Percentiles rank a stretch among this genome's conserved stretches.
Conservation (phyloP, 2,797 vertebrate genomes). For the Zalophus californianus region DNA sequence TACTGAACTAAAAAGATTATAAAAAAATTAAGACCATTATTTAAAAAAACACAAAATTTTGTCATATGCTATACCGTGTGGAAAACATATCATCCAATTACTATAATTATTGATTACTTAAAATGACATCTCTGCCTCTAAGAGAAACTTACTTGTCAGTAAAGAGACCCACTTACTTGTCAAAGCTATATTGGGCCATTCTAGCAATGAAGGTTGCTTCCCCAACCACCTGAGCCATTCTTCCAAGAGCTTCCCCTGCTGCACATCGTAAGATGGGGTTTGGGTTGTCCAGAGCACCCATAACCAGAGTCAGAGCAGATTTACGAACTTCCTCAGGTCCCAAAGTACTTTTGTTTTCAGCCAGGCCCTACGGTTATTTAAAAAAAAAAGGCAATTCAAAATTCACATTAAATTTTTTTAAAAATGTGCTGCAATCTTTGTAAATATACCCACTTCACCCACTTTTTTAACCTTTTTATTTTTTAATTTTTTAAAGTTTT, state of each 20-base stretch:
- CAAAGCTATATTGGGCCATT: slow-evolving; percentile 99
- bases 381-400: not conserved
- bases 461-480: not conserved
- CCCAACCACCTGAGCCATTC: slow-evolving; percentile 99
- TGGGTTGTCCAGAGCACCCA: slow-evolving; percentile 98
- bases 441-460: not conserved
- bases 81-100: not conserved
- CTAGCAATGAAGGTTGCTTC: slow-evolving; percentile 98
- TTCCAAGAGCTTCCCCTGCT: slow-evolving; percentile 97
- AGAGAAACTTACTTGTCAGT: not conserved
- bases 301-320: slow-evolving; percentile 97
- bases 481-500: not conserved
- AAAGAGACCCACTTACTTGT: slow-evolving; percentile 92
- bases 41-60: not conserved
- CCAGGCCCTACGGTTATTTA: slow-evolving; percentile 92
- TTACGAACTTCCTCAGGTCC: slow-evolving; percentile 99
- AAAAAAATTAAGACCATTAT: not conserved
- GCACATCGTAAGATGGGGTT: slow-evolving; percentile 99
- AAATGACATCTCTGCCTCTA: not conserved
- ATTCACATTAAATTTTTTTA: slow-evolving; percentile 32
- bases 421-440: not conserved
- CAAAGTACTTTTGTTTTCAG: slow-evolving; percentile 98
- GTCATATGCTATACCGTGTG: not conserved
- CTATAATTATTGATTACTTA: not conserved
- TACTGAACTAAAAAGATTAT: not conserved